These are phyloP conservation scores for Eledone cirrhosa DNA, from an alignment of 2,888 invertebrate species.

Conservation along the genomic window DNA sequence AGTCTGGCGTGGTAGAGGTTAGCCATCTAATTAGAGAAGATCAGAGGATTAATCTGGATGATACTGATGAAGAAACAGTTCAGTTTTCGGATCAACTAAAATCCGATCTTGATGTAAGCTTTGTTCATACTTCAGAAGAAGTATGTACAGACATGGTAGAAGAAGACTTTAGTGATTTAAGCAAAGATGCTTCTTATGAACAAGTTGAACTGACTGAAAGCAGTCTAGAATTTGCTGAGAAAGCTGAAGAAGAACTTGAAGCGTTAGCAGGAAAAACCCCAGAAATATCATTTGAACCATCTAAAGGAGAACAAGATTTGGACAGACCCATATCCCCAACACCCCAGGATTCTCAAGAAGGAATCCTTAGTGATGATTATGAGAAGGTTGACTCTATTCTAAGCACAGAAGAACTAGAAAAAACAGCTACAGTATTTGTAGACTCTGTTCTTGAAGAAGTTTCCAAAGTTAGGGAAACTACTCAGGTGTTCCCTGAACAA, in stretches of 20 bases:
- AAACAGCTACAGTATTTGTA: conserved; percentile 59
- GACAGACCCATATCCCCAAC: conserved; percentile 71
- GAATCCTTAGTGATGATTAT: conserved; percentile 42
- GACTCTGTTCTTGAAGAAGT: conserved; percentile 59
- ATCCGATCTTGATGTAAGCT: not conserved
- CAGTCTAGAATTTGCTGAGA: conserved; percentile 31
- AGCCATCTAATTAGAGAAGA: not conserved
- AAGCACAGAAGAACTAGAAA: conserved; percentile 46
- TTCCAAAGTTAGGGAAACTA: conserved; percentile 45
- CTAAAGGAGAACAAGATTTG: conserved; percentile 68
- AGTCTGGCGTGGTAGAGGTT: conserved; percentile 1
- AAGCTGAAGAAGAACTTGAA: conserved; percentile 41
- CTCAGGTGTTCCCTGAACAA: conserved; percentile 42
- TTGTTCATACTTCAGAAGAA: not conserved
- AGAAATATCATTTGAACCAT: conserved; percentile 31
- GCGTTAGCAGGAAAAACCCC: conserved; percentile 34
- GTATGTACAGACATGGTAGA: no score
- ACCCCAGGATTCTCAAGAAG: conserved; percentile 57
- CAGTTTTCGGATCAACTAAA: not conserved
- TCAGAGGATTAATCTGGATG: not conserved
- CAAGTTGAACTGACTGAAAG: conserved; percentile 19
- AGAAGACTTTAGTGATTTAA: not conserved
- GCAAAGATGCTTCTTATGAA: not conserved
- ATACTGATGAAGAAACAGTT: conserved; percentile 18
- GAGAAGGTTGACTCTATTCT: conserved; percentile 26